These are phyloP conservation scores for Ophioninae sp. DNA, from an alignment of 2,888 invertebrate genomes.

Conservation along the genomic window DNA sequence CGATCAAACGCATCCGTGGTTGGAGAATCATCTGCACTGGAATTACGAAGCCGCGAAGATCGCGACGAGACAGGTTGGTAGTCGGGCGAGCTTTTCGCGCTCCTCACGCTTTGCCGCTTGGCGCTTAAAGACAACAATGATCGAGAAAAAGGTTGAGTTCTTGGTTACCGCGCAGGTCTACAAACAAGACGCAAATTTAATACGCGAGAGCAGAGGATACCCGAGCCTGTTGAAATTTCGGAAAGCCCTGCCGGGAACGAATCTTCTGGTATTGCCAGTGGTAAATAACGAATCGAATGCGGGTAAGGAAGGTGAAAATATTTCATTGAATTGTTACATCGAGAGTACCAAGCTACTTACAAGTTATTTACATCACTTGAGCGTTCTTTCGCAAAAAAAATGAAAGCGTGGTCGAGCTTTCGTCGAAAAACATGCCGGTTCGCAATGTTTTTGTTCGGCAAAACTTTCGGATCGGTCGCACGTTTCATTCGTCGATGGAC, in stretches of 20 bases:
- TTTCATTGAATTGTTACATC: constrained; percentile 78
- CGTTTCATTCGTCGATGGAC: neutral
- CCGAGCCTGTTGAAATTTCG: constrained; percentile 79
- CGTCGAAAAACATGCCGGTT: constrained; percentile 18
- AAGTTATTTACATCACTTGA: constrained; percentile 79
- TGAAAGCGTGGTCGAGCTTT: constrained; percentile 34
- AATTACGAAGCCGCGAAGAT: constrained; percentile 80
- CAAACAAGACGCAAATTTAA: constrained; percentile 81
- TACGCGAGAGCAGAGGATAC: constrained; percentile 79
- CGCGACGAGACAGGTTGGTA: constrained; percentile 79
- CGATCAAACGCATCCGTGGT: constrained; percentile 77
- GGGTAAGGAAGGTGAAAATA: constrained; percentile 79
- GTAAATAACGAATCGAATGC: constrained; percentile 76
- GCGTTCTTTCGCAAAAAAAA: constrained; percentile 42
- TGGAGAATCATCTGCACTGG: constrained; percentile 77
- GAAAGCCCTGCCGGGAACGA: constrained; percentile 76
- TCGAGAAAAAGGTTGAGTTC: neutral
- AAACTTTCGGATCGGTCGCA: constrained; percentile 1
- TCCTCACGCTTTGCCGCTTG: neutral
- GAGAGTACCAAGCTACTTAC: constrained; percentile 81
- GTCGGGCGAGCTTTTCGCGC: neutral
- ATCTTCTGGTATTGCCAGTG: constrained; percentile 79
- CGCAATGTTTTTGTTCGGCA: neutral
- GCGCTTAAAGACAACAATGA: neutral
- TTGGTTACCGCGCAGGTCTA: constrained; percentile 77